Base-by-base conservation (phyloP, 2,888 invertebrate species). In the Sphaeridia pumilis region DNA sequence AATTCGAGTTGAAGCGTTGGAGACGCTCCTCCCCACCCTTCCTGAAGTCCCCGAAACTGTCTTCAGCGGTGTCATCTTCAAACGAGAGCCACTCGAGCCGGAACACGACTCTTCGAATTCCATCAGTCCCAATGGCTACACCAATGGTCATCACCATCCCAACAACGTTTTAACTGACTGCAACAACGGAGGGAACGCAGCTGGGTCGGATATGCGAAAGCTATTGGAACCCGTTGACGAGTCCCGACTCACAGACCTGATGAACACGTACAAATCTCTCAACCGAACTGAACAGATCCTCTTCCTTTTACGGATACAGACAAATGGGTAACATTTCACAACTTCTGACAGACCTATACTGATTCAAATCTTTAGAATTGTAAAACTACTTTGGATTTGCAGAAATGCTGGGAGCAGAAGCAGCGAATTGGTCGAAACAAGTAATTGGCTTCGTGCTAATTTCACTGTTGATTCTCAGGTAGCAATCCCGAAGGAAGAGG, bases 401-500 rank as follows among this genome's bases (percentile, higher is more conserved):
- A 44, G 51, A 46, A 52, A 53, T 47, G 56, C 55, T 49, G 49
- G 35, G 31, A 46, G 45, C 42, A 51, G 49, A 14, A 49, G 52
- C 48, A 46, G 43, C 27, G 47, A 48, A 43, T 20, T 51, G 49
- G 43, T 49, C 41, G 46, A 54, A 22, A 54, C 48, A 27, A 49
- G 46, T 26, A 53, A 52, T 27, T 60, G 60, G 60, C 54, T 60
- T 7, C 49, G 55, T 22, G 47, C 52, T 27, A 60, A 56, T 46
- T 60, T 60, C 41, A 50, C 52, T 45, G 31, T 54, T 24, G 60
- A 60, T 48, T 44, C 46, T 28, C 46, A 50, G 27, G 53, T 57
- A 21, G 61, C 61, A 12, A 45, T 61, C 21, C 61, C 61, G 21
- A 61, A 61, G 46, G 61, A 59, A 48, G 61, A 61, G 54, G 59